phyloP scores from a whole-genome alignment of 2,888 invertebrate species.

The Poecilus cupreus region DNA sequence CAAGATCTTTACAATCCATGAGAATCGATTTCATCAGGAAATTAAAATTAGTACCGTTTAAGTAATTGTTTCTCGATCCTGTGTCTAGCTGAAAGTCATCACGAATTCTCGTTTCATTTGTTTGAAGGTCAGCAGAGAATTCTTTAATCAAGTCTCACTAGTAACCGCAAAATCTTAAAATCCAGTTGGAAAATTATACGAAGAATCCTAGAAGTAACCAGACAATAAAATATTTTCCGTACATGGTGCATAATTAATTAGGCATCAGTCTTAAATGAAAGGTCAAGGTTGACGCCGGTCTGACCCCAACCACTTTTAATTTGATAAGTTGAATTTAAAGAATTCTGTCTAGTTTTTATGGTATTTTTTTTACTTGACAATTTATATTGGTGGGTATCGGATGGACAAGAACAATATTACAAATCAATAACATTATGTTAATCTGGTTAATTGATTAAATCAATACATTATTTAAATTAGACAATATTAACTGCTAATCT shows the following conservation, averaged over 20 bases:
- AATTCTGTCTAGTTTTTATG: too few relatives aligned
- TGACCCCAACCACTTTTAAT: not conserved
- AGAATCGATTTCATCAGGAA: not conserved
- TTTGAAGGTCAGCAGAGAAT: not conserved
- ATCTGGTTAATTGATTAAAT: too few relatives aligned
- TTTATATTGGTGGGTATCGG: too few relatives aligned
- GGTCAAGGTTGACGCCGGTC: not conserved
- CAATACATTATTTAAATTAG: too few relatives aligned
- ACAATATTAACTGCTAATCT: too few relatives aligned
- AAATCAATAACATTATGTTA: too few relatives aligned
- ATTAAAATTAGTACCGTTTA: not conserved
- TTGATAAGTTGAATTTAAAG: not conserved
- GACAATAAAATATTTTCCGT: conserved; percentile 1
- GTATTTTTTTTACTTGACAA: too few relatives aligned
- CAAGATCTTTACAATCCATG: not conserved
- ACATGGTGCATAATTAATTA: conserved; percentile 7
- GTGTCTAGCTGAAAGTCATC: not conserved
- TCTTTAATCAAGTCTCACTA: not conserved
- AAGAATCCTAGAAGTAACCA: not conserved
- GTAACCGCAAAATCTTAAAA: not conserved
- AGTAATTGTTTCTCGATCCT: not conserved
- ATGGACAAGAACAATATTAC: too few relatives aligned
- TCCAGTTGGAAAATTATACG: not conserved
- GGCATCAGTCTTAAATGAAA: not conserved
- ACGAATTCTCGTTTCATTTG: not conserved